These are phyloP conservation scores for Lissocephala sabroskyi DNA, from an alignment of 2,888 invertebrate species.

Conservation along the genomic window DNA sequence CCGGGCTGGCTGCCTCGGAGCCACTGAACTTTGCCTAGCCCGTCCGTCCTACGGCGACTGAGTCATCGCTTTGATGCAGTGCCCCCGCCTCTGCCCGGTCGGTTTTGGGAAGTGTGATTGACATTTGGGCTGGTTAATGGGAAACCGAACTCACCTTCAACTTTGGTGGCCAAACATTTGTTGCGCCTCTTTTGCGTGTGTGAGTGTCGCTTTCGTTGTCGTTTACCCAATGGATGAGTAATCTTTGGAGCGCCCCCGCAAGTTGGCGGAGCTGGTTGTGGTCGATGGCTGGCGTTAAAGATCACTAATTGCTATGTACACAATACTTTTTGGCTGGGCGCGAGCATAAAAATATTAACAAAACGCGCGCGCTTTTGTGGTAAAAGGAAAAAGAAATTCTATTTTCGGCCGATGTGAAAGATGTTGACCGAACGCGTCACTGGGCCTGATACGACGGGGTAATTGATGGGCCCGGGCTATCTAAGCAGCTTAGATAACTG, in stretches of 20 bases:
- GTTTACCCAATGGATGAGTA: conserved; percentile 50
- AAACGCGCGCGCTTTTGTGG: conserved; percentile 41
- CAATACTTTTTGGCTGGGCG: conserved; percentile 27
- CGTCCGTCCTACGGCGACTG: background rate
- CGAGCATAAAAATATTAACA: conserved; percentile 34
- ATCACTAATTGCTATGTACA: no score
- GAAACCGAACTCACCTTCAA: conserved; percentile 33
- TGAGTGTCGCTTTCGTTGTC: conserved; percentile 16
- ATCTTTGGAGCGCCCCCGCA: conserved; percentile 20
- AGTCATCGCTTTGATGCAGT: conserved; percentile 21
- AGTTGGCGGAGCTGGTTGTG: no score
- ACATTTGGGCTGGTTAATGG: background rate
- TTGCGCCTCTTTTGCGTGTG: conserved; percentile 37
- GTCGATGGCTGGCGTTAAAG: no score
- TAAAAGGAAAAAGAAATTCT: no score
- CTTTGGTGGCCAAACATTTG: conserved; percentile 48
- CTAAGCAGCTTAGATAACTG: no score
- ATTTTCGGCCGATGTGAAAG: no score
- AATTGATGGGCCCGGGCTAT: no score
- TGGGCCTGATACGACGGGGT: no score
- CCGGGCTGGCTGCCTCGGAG: no score
- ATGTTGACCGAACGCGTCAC: no score
- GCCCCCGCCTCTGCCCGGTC: conserved; percentile 6
- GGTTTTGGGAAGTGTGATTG: background rate
- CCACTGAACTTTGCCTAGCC: conserved; percentile 53